A percentile compares a stretch with the other conserved stretches of the same genome.
These are phyloP conservation scores for Spodoptera frugiperda DNA, from an alignment of 1,140 invertebrate species.

Conservation along the genomic window DNA sequence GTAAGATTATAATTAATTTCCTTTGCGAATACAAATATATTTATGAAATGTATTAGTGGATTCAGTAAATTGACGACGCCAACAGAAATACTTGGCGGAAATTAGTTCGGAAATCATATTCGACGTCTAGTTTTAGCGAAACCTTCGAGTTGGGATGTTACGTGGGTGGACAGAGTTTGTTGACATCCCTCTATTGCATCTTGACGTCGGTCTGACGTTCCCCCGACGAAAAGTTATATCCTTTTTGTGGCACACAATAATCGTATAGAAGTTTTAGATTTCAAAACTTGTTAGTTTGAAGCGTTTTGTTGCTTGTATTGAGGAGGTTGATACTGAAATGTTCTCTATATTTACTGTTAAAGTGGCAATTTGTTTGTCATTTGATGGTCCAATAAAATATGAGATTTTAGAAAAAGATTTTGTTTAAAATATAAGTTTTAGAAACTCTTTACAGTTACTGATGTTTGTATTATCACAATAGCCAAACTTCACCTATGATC, in stretches of 20 bases:
- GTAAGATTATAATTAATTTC: background rate
- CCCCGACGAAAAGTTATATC: conserved; percentile 28
- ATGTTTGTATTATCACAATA: background rate
- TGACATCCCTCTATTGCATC: conserved; percentile 33
- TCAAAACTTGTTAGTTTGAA: conserved; percentile 20
- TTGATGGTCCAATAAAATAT: too few species aligned
- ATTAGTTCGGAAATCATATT: conserved; percentile 67
- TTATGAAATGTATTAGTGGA: conserved; percentile 42
- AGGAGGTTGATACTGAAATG: background rate
- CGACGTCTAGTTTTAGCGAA: conserved; percentile 36
- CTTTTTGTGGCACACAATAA: conserved; percentile 32
- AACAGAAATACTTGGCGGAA: conserved; percentile 54
- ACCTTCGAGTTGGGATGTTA: background rate
- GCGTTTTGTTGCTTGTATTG: conserved; percentile 4
- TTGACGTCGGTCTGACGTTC: conserved; percentile 36
- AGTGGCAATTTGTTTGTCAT: background rate
- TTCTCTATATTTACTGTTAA: background rate
- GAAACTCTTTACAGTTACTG: background rate
- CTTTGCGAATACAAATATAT: conserved; percentile 3
- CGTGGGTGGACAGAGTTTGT: conserved; percentile 35
- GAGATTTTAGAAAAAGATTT: background rate
- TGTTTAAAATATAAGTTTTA: background rate
- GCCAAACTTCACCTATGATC: conserved; percentile 11
- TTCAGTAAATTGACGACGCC: conserved; percentile 36
- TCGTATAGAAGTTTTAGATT: conserved; percentile 3